Evolutionary conservation across 1,140 invertebrate species (phyloP), one percentile per base, ranked within the genome.

Genomic region (Drosophila ogumai): DNA sequence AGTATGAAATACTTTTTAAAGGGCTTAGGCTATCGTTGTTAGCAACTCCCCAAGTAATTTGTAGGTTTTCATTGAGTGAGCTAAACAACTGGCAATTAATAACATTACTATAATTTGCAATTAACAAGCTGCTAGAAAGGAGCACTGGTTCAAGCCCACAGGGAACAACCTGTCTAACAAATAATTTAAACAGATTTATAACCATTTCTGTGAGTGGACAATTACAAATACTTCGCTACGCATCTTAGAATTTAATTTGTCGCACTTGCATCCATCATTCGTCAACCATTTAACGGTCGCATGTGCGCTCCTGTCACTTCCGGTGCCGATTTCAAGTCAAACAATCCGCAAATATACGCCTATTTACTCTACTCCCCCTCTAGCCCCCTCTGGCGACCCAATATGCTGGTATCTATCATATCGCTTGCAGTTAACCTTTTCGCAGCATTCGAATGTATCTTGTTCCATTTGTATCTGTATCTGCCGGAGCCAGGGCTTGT

Each of bases 101-200:
- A 13, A 22, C 3, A 1, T 22, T 22, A 22, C 22, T 22, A 22
- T 2, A 22, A 1, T 22, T 22, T 22, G 22, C 44, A 63, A 17
- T 44, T 36, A 17, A 9, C 36, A 32, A 41, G 25, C 19, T 22
- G 49, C 60, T 31, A 1, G 52, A 65, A 56, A 73, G 49, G 61
- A 31, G 65, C 74, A 52, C 65, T 28, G 22, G n/a, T n/a, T n/a
- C n/a, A n/a, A n/a, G n/a, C n/a, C 59, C 57, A 69, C 69, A 58
- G 68, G 57, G 43, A 67, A 75, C 74, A 50, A 85, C 68, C 54
- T 85, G 77, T 75, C 85, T 81, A 79, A 71, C 74, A 72, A 68
- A 69, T 85, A 86, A 85, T 81, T 63, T 85, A 85, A 85, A 68
- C 65, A 71, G 81, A 85, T 79, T 81, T 22, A 22, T 6, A 28